Percentiles rank a stretch among this genome's conserved stretches.
phyloP scores from a whole-genome alignment of 2,113 vertebrate species.

The Drymodes brunneopygia region DNA sequence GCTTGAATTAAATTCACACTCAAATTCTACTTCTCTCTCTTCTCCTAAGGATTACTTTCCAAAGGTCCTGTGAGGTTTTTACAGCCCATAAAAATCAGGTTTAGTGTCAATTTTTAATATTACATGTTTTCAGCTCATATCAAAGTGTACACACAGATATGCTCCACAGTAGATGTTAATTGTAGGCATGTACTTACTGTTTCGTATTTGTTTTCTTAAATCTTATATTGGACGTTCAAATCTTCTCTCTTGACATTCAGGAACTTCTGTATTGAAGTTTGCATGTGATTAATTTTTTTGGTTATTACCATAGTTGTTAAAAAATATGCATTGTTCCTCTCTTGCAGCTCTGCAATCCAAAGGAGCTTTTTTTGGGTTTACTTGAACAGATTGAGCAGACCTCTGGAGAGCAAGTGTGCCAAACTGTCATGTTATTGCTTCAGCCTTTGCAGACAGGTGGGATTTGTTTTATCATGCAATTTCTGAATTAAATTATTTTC shows the following conservation, averaged over 20 bases:
- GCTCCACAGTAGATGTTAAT: neutral
- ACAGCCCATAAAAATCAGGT: neutral
- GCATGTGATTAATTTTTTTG: neutral
- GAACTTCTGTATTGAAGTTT: neutral
- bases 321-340: neutral
- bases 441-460: constrained; percentile 90
- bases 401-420: constrained; percentile 76
- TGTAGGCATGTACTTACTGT: neutral
- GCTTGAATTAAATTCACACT: neutral
- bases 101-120: neutral
- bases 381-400: constrained; percentile 92
- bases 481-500: neutral
- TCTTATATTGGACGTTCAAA: neutral
- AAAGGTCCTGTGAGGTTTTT: neutral
- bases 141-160: neutral
- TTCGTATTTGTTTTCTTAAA: neutral
- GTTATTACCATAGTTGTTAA: neutral
- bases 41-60: neutral
- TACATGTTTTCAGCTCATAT: neutral
- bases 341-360: constrained; percentile 87
- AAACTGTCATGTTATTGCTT: constrained; percentile 82
- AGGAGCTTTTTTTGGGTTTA: constrained; percentile 92
- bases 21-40: neutral
- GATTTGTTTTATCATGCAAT: neutral
- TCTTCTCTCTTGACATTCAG: neutral